Evolutionary conservation across 2,797 vertebrate genomes (phyloP).

Genomic region (Hipposideros larvatus): DNA sequence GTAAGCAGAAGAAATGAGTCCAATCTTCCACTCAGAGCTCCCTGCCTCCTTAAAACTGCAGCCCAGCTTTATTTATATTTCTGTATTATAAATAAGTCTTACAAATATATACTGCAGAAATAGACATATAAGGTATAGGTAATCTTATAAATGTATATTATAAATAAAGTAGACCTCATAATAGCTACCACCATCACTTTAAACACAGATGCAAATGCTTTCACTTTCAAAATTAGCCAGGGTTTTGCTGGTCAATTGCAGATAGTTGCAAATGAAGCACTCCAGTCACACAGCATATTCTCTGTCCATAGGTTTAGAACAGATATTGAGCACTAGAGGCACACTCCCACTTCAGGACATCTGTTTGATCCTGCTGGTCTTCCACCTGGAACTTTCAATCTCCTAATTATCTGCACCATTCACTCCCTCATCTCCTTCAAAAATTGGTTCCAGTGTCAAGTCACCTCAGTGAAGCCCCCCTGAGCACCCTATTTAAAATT

Average conservation of each 20-base stretch:
- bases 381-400: neutral
- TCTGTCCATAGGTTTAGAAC: neutral
- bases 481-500: neutral
- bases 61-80: neutral
- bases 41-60: conserved; percentile 17
- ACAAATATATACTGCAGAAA: neutral
- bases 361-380: neutral
- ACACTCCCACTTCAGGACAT: neutral
- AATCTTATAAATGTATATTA: neutral
- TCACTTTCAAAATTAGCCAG: neutral
- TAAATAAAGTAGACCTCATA: conserved; percentile 20
- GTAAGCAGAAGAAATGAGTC: conserved; percentile 38
- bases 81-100: conserved; percentile 16
- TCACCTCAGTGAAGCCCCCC: neutral
- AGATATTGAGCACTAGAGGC: neutral
- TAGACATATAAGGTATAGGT: neutral
- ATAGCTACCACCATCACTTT: neutral
- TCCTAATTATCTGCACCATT: neutral
- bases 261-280: neutral
- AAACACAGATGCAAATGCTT: neutral
- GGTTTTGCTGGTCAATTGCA: neutral
- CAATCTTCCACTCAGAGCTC: neutral
- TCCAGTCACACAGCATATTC: neutral
- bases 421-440: neutral
- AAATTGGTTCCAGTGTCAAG: neutral